Base-by-base conservation (phyloP, 2,888 invertebrate species). In the Timandra comae region DNA sequence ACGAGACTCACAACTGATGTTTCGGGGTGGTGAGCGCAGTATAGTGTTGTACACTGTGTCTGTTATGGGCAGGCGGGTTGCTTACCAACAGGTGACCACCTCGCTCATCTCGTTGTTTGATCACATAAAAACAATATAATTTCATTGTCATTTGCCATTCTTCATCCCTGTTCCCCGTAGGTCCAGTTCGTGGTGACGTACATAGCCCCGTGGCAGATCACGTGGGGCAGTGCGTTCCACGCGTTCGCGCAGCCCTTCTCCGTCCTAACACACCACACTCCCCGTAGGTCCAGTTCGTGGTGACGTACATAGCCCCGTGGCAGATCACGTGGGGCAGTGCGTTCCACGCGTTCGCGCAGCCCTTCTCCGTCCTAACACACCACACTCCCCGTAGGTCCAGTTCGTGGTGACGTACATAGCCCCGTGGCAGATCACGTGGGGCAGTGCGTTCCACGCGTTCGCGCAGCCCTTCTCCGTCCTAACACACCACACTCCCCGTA, bases 341-440 rank as follows among this genome's bases (percentile, higher is more conserved):
- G 10, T 99, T 99, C 85, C 99, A 99, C 71, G 99, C 99, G 10
- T 99, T 99, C 73, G 99, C 99, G 12, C 99, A 99, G 75, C 99
- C 99, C 0, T 98, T 99, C 81, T 96, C 96, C n/a, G n/a, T n/a
- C n/a, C n/a, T n/a, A n/a, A n/a, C n/a, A n/a, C n/a, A n/a, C n/a
- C n/a, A n/a, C n/a, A n/a, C n/a, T n/a, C n/a, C n/a, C 12, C 74
- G 1, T 63, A 93, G 93, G 86, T 97, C 35, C 95, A 97, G 69
- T 99, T 99, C 84, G 95, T 99, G 39, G 94, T 98, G 48, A 98
- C 98, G 1, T 99, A 99, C 86, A 98, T 99, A 49, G 99, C 99
- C 2, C 99, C 99, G 6, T 99, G 99, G 99, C 99, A 99, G 86
- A 98, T 99, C 49, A 98, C 98, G 0, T 99, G 99, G 99, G 99